Conservation (phyloP, 2,113 vertebrate genomes). For the Merops nubicus region DNA sequence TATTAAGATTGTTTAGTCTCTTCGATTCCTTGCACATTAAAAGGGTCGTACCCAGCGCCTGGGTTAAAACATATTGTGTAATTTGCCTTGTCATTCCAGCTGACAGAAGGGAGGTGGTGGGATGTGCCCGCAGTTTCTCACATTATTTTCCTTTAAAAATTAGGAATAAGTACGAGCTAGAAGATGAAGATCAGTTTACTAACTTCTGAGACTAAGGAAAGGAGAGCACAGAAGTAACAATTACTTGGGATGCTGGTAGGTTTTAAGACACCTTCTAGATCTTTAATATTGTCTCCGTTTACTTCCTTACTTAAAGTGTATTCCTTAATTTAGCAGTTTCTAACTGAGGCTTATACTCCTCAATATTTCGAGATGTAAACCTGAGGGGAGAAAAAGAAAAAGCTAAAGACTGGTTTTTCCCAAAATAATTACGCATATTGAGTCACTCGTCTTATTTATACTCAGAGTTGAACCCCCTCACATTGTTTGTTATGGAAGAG, state of each 20-base stretch:
- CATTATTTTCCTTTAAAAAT: neutral
- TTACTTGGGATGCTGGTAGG: neutral
- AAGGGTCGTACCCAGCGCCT: neutral
- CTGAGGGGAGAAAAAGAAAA: neutral
- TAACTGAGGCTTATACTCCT: neutral
- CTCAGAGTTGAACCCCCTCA: neutral
- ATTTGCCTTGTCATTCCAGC: constrained; percentile 16
- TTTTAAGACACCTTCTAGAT: neutral
- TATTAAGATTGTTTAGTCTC: neutral
- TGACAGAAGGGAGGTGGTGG: neutral
- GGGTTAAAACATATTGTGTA: neutral
- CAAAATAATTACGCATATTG: neutral
- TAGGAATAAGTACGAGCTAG: neutral
- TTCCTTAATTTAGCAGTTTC: neutral
- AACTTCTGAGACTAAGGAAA: neutral
- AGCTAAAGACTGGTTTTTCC: neutral
- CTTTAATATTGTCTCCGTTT: neutral
- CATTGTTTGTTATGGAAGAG: constrained; percentile 27
- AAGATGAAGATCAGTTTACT: constrained; percentile 21
- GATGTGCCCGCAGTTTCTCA: neutral
- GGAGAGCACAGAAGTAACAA: neutral
- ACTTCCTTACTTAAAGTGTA: neutral
- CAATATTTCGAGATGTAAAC: neutral
- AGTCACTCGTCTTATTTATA: constrained; percentile 23
- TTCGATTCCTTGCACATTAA: neutral